Conservation (phyloP, 2,113 vertebrate species). For the Macquaria australasica region DNA sequence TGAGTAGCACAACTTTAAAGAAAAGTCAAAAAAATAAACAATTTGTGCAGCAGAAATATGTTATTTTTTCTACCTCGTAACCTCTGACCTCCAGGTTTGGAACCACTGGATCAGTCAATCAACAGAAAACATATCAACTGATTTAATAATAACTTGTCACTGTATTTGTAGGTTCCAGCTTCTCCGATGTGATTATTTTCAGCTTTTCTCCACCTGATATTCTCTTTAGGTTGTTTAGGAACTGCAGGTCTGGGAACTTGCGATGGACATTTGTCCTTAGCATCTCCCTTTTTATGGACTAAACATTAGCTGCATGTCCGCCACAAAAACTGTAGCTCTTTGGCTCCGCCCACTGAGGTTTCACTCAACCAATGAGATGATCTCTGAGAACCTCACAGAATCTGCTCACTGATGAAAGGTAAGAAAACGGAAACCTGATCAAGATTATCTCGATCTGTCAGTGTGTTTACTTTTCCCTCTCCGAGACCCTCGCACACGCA, state of each 20-base stretch:
- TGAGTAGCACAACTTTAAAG: no score
- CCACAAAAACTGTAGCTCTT: background rate
- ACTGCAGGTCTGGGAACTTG: background rate
- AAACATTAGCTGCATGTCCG: background rate
- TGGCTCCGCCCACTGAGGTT: no score
- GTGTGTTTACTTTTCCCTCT: conserved; percentile 17
- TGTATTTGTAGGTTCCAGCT: background rate
- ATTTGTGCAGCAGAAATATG: no score
- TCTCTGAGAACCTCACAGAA: background rate
- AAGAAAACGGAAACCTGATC: background rate
- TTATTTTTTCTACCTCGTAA: no score
- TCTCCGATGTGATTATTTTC: background rate
- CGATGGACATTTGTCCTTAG: no score
- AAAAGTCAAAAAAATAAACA: no score
- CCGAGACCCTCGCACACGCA: background rate
- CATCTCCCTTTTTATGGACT: background rate
- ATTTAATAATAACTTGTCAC: no score
- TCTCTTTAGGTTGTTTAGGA: background rate
- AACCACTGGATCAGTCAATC: no score
- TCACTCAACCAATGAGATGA: background rate
- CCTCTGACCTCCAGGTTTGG: no score
- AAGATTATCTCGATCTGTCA: background rate
- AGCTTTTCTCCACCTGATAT: background rate
- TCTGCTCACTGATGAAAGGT: conserved; percentile 27
- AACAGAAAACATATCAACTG: no score